Evolutionary conservation across 2,113 vertebrate genomes (phyloP).

Genomic region (Elephantulus edwardii): DNA sequence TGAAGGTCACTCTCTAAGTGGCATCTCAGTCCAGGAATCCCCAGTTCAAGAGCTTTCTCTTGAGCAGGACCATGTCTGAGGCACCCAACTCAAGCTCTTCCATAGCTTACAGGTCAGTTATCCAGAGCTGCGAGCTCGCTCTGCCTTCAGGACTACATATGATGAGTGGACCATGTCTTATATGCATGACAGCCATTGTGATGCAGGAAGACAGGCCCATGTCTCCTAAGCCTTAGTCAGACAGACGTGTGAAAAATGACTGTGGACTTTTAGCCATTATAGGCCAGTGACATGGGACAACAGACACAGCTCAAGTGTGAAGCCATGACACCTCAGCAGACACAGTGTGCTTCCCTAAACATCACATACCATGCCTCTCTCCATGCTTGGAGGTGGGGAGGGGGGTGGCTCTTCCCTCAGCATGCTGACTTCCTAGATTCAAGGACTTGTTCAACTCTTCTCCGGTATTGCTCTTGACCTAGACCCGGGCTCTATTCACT

Average conservation of each 20-base stretch:
- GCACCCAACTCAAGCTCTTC: fast-evolving
- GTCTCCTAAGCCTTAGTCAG: background rate
- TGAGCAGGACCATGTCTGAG: background rate
- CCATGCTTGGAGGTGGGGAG: fast-evolving
- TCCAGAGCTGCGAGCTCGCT: background rate
- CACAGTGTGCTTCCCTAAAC: fast-evolving
- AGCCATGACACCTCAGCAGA: background rate
- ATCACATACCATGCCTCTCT: background rate
- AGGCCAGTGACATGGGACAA: fast-evolving
- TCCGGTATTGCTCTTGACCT: fast-evolving
- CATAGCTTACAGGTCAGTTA: fast-evolving
- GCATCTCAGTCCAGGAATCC: background rate
- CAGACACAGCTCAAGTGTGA: background rate
- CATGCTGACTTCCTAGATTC: background rate
- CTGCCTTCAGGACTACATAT: background rate
- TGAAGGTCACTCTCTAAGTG: background rate
- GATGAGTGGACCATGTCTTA: background rate
- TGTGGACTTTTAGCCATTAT: background rate
- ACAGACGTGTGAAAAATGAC: background rate
- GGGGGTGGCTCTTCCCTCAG: background rate
- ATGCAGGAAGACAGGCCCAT: background rate
- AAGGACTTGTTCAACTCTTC: background rate
- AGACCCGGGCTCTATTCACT: fast-evolving
- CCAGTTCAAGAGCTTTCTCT: background rate
- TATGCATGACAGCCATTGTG: background rate